These are phyloP conservation scores for Pollicipes pollicipes DNA, from an alignment of 1,140 invertebrate species.

Conservation along the genomic window DNA sequence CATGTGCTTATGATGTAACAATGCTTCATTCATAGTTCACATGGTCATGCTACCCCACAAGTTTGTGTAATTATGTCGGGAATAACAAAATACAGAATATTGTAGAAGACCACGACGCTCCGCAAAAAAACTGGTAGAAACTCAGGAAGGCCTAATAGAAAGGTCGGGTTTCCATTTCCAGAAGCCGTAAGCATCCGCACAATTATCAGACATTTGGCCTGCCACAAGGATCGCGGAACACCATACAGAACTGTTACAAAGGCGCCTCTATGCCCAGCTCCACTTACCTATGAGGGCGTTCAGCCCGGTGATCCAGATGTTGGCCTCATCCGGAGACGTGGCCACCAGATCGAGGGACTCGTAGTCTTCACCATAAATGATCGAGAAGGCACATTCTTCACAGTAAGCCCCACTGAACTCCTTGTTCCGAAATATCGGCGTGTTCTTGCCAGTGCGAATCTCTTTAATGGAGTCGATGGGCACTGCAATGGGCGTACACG, in stretches of 20 bases:
- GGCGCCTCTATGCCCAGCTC: not conserved
- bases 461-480: constrained; percentile 37
- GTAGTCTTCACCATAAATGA: constrained; percentile 42
- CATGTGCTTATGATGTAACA: too few relatives aligned
- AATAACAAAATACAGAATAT: too few relatives aligned
- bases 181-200: too few relatives aligned
- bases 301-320: constrained; percentile 42
- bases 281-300: constrained; percentile 32
- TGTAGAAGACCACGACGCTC: too few relatives aligned
- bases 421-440: constrained; percentile 35
- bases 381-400: constrained; percentile 43
- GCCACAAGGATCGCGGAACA: too few relatives aligned
- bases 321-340: constrained; percentile 39
- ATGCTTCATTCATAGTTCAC: too few relatives aligned
- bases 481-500: constrained; percentile 27
- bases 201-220: too few relatives aligned
- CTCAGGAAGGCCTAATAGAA: too few relatives aligned
- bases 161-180: too few relatives aligned
- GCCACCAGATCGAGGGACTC: constrained; percentile 42
- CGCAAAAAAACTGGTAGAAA: too few relatives aligned
- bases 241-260: constrained; percentile 7
- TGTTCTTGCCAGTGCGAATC: constrained; percentile 39
- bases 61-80: too few relatives aligned
- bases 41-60: too few relatives aligned
- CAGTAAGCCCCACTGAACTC: constrained; percentile 31